Evolutionary conservation across 1,140 invertebrate genomes (phyloP).

Genomic region (Conopomorpha cramerella): DNA sequence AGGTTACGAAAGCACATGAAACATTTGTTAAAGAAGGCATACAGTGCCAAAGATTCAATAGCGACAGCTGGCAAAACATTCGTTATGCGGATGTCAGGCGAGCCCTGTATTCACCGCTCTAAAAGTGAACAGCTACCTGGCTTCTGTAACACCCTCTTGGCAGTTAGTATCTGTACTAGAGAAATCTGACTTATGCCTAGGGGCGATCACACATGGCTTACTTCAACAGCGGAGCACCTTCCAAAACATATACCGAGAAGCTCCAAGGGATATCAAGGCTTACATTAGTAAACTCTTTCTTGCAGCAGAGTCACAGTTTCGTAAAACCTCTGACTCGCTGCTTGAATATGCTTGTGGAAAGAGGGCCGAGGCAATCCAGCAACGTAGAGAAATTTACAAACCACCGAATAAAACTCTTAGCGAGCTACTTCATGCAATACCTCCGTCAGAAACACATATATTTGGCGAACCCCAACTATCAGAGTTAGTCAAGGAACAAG

Average conservation of each 20-base stretch:
- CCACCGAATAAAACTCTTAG: not conserved
- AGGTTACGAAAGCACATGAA: too few relatives aligned
- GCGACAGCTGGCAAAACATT: constrained; percentile 13
- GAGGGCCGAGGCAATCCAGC: constrained; percentile 4
- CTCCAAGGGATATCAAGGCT: constrained; percentile 1
- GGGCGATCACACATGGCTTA: constrained; percentile 2
- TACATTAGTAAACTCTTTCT: not conserved
- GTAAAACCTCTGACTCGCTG: not conserved
- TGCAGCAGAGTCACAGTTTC: not conserved
- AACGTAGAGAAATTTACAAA: not conserved
- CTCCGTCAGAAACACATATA: not conserved
- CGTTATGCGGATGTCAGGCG: constrained; percentile 15
- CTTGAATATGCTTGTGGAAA: constrained; percentile 3
- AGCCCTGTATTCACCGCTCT: constrained; percentile 11
- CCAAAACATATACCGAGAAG: not conserved
- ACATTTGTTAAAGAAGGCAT: too few relatives aligned
- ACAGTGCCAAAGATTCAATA: constrained; percentile 13
- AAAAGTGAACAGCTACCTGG: constrained; percentile 6
- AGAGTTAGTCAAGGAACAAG: not conserved
- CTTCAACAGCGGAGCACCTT: constrained; percentile 2
- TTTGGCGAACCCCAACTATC: not conserved
- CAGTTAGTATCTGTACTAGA: not conserved
- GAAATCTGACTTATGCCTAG: constrained; percentile 3
- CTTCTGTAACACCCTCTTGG: constrained; percentile 3
- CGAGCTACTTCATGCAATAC: not conserved